These are phyloP conservation scores for Onychorhynchus coronatus DNA, from an alignment of 2,113 vertebrate genomes.

Conservation along the genomic window DNA sequence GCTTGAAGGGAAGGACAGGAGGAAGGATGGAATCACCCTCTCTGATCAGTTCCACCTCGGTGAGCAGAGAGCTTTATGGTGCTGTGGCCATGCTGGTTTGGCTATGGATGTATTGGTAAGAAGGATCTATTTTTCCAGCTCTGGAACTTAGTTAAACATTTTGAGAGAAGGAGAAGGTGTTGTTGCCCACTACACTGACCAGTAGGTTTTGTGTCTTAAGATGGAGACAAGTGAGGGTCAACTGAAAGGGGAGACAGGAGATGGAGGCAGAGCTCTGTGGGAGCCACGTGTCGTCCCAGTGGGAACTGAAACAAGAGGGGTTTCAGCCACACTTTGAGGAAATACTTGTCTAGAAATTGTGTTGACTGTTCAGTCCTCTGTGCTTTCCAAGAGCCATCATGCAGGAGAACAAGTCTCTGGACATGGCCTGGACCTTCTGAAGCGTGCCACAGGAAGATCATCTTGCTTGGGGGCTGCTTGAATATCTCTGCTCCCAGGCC, in stretches of 20 bases:
- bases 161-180: neutral
- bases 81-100: neutral
- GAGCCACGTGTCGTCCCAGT: neutral
- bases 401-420: neutral
- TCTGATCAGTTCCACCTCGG: neutral
- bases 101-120: neutral
- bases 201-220: rapidly evolving
- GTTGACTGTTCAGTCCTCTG: neutral
- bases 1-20: neutral
- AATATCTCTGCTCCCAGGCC: neutral
- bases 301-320: neutral
- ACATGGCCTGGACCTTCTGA: neutral
- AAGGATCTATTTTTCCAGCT: neutral
- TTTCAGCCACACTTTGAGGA: neutral
- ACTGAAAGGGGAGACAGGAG: neutral
- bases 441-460: neutral
- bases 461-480: neutral
- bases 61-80: neutral
- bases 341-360: neutral
- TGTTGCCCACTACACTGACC: neutral
- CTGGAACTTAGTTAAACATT: neutral
- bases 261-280: neutral
- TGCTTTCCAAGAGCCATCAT: neutral
- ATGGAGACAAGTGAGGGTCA: neutral
- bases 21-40: no score